phyloP scores from a whole-genome alignment of 2,888 invertebrate species.

The Caenorhabditis macrosperma region DNA sequence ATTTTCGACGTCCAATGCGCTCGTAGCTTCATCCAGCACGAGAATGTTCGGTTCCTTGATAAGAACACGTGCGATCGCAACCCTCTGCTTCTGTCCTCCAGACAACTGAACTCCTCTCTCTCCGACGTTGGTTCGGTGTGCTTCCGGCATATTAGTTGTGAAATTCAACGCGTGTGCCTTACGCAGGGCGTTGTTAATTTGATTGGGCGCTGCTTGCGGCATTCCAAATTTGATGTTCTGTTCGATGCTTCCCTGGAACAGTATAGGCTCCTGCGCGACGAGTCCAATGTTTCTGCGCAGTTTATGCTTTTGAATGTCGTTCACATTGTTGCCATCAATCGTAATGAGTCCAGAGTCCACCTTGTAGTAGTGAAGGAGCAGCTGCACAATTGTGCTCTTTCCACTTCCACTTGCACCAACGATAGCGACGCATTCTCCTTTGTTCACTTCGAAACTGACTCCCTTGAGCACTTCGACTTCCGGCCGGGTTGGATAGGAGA shows the following conservation, averaged over 20 bases:
- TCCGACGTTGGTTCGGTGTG: constrained; percentile 81
- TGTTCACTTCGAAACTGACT: constrained; percentile 61
- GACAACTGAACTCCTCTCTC: constrained; percentile 81
- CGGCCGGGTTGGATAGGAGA: constrained; percentile 81
- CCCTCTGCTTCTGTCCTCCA: constrained; percentile 80
- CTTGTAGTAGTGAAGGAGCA: constrained; percentile 68
- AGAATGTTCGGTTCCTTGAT: constrained; percentile 59
- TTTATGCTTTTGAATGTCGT: constrained; percentile 82
- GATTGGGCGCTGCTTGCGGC: constrained; percentile 57
- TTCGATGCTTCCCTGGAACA: constrained; percentile 83
- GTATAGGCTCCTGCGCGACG: constrained; percentile 83
- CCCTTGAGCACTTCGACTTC: constrained; percentile 77
- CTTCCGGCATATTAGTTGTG: constrained; percentile 80
- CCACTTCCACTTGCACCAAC: constrained; percentile 74
- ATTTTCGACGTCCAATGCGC: constrained; percentile 71
- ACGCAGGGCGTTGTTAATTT: constrained; percentile 71
- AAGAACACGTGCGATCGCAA: constrained; percentile 67
- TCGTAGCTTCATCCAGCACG: constrained; percentile 62
- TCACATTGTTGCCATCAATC: constrained; percentile 81
- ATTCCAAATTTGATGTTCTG: constrained; percentile 81
- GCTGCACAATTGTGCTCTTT: constrained; percentile 71
- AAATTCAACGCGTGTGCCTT: constrained; percentile 82
- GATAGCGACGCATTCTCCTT: constrained; percentile 71
- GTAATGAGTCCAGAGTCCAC: constrained; percentile 71
- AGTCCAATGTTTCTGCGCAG: constrained; percentile 81